Base-by-base conservation (phyloP, 2,113 vertebrate genomes). In the Colossoma macropomum region DNA sequence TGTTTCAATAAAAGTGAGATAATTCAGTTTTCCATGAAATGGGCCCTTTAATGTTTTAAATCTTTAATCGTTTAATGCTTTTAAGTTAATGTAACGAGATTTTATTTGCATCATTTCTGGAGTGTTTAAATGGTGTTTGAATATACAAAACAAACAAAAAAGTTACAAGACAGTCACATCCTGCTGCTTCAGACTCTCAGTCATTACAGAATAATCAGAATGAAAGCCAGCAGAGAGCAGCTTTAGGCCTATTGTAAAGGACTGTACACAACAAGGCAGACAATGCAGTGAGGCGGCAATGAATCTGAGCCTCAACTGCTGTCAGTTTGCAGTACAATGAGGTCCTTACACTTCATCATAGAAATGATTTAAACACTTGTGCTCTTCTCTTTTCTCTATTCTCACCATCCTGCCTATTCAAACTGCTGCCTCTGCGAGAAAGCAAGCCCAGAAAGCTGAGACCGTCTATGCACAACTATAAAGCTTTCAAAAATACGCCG, bases 301-400 rank as follows among this genome's bases (percentile, higher is more conserved):
- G 68, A 72, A 23, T 27, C 78, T 72, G 50, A 62, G 54, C n/a
- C 34, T 59, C 72, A 23, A 32, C 13, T 32, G 71, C 54, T 80
- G 38, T 23, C 63, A 34, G 70, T 59, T 60, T 75, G 62, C 25
- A 32, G 34, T 4, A 60, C 78, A 50, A 6, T 27, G 62, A 68
- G 48, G 38, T 25, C 28, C 3, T 16, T 50, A 28, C 54, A 78
- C 77, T 72, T 62, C 68, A 62, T 62, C 68, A 80, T 68, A 62
- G 79, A 62, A 72, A 72, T 80, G 28, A 23, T 45, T 72, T n/a
- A 32, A 62, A 38, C 59, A 28, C 79, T 72, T 73, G 68, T 73
- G 32, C 54, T 30, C 10, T 9, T 62, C 32, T 71, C 52, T 21
- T 25, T n/a, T 16, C 50, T 52, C 50, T 28, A 8, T 52, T 68